phyloP scores from a whole-genome alignment of 92 coral and sea anemone species.

The Palythoa caribaeorum region DNA sequence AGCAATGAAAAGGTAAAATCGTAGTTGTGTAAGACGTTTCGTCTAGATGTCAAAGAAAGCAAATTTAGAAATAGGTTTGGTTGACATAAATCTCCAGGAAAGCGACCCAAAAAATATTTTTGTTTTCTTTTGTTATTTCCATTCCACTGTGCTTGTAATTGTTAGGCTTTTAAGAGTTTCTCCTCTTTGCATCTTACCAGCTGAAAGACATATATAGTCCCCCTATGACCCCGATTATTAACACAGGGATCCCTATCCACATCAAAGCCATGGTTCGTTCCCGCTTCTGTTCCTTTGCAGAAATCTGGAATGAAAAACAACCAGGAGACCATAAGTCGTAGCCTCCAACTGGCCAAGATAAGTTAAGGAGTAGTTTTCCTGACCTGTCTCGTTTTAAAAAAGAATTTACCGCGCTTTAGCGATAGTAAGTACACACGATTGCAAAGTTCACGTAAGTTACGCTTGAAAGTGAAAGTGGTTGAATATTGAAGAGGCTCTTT shows the following conservation, averaged over 20 bases:
- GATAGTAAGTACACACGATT: no score
- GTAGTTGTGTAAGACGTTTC: no score
- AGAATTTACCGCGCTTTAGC: no score
- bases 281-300: conserved; percentile 86
- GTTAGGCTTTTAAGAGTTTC: not conserved
- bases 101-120: not conserved
- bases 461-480: no score
- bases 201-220: conserved; percentile 95
- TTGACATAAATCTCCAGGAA: not conserved
- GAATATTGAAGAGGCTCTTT: no score
- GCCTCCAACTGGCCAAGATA: not conserved
- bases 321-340: not conserved
- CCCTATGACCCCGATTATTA: conserved; percentile 90
- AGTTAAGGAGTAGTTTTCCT: not conserved
- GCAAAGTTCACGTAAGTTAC: no score
- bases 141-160: not conserved
- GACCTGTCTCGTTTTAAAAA: no score
- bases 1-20: not conserved
- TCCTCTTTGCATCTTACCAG: conserved; percentile 67
- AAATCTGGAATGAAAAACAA: conserved; percentile 56
- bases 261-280: conserved; percentile 94
- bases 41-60: no score
- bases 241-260: conserved; percentile 99
- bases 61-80: no score
- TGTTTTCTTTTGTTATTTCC: not conserved